These are phyloP conservation scores for Acronicta psi DNA, from an alignment of 2,888 invertebrate genomes.

Conservation along the genomic window DNA sequence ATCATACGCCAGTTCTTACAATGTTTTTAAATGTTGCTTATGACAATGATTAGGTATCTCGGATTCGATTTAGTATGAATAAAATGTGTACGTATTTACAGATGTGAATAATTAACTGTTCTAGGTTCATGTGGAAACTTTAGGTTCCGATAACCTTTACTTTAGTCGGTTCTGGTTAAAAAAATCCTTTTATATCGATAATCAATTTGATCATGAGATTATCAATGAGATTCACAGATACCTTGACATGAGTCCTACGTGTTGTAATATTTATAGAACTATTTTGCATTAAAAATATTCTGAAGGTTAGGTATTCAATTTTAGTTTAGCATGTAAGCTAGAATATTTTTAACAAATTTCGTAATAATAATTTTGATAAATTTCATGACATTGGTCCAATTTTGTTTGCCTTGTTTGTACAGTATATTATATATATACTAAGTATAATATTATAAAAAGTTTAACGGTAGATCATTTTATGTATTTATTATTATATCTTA, in stretches of 20 bases:
- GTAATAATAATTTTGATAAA: neutral
- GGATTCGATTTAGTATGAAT: too few species aligned
- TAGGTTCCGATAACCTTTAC: too few species aligned
- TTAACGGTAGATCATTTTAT: too few species aligned
- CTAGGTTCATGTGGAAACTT: too few species aligned
- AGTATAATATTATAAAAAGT: too few species aligned
- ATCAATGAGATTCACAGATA: neutral
- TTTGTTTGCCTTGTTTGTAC: neutral
- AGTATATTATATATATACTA: neutral
- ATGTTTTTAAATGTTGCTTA: too few species aligned
- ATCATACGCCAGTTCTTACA: too few species aligned
- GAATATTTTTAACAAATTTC: slow-evolving; percentile 10
- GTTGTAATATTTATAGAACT: slow-evolving; percentile 13
- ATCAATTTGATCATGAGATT: neutral
- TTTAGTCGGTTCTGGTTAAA: too few species aligned
- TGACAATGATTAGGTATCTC: too few species aligned
- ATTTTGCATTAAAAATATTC: neutral
- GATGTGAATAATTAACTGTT: too few species aligned
- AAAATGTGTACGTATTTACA: too few species aligned
- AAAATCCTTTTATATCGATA: neutral
- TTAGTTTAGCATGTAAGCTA: neutral
- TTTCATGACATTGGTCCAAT: neutral
- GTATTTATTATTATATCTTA: too few species aligned
- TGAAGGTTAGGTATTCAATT: slow-evolving; percentile 14
- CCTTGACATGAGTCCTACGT: slow-evolving; percentile 2